phyloP scores from a whole-genome alignment of 2,888 invertebrate genomes.

The Mermis nigrescens region DNA sequence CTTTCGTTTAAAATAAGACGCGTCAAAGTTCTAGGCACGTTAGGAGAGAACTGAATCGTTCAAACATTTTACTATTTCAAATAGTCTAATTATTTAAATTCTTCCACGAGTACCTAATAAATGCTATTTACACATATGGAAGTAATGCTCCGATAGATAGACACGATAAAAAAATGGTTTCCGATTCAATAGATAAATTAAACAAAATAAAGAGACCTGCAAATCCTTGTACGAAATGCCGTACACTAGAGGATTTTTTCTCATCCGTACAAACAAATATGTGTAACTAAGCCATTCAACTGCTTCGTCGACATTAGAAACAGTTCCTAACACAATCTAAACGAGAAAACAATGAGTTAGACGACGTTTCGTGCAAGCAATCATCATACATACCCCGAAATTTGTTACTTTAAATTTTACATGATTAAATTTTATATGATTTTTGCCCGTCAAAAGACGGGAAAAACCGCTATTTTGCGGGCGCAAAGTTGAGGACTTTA shows the following conservation, averaged over 20 bases:
- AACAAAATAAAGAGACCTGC: constrained; percentile 12
- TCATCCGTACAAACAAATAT: constrained; percentile 79
- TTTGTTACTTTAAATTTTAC: no score
- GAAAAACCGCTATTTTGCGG: no score
- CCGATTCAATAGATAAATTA: neutral
- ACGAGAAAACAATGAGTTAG: constrained; percentile 17
- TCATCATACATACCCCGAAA: neutral
- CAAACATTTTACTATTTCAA: no score
- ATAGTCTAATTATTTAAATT: neutral
- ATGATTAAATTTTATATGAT: no score
- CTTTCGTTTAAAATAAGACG: no score
- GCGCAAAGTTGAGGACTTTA: no score
- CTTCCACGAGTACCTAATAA: neutral
- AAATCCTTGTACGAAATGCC: constrained; percentile 44
- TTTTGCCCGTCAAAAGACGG: no score
- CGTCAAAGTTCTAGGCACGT: neutral
- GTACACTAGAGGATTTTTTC: constrained; percentile 64
- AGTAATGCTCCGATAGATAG: constrained; percentile 1
- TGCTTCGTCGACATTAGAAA: constrained; percentile 81
- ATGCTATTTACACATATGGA: neutral
- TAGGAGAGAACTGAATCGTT: neutral
- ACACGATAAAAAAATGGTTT: constrained; percentile 5
- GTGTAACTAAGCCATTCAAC: constrained; percentile 95
- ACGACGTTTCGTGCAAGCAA: no score
- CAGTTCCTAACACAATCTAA: constrained; percentile 75